These are phyloP conservation scores for Prinia subflava DNA, from an alignment of 2,113 vertebrate genomes.

Conservation along the genomic window DNA sequence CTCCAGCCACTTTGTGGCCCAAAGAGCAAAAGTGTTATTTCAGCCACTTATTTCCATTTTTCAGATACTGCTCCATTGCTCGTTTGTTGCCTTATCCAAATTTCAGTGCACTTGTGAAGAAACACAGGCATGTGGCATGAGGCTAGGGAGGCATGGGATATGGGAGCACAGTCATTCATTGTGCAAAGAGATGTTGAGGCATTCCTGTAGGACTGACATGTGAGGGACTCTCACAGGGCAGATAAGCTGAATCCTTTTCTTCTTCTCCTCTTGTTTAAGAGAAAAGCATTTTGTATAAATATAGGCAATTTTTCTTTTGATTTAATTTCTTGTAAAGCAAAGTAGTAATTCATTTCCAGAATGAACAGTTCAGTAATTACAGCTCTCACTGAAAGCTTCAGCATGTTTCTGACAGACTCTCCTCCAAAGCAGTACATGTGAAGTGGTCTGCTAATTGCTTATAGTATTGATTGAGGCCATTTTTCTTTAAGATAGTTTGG, in stretches of 20 bases:
- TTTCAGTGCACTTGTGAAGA: neutral
- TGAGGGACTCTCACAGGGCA: neutral
- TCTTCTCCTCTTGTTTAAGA: neutral
- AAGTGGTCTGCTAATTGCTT: neutral
- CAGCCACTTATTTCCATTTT: neutral
- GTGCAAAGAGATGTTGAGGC: neutral
- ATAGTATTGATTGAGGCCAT: neutral
- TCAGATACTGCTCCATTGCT: neutral
- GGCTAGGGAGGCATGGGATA: neutral
- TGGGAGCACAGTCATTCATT: neutral
- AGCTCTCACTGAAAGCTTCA: neutral
- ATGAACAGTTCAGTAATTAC: neutral
- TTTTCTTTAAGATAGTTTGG: neutral
- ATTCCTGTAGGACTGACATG: neutral
- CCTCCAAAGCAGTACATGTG: neutral
- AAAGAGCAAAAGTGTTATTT: neutral
- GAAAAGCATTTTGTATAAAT: neutral
- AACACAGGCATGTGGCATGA: neutral
- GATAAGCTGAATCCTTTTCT: neutral
- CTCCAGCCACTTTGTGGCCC: neutral
- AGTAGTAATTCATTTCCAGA: slow-evolving; percentile 9
- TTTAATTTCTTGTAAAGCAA: neutral
- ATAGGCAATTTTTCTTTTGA: neutral
- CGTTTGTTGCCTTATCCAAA: neutral
- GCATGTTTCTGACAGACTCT: neutral